Base-by-base conservation (phyloP, 2,797 vertebrate genomes). In the Sarcoramphus papa region DNA sequence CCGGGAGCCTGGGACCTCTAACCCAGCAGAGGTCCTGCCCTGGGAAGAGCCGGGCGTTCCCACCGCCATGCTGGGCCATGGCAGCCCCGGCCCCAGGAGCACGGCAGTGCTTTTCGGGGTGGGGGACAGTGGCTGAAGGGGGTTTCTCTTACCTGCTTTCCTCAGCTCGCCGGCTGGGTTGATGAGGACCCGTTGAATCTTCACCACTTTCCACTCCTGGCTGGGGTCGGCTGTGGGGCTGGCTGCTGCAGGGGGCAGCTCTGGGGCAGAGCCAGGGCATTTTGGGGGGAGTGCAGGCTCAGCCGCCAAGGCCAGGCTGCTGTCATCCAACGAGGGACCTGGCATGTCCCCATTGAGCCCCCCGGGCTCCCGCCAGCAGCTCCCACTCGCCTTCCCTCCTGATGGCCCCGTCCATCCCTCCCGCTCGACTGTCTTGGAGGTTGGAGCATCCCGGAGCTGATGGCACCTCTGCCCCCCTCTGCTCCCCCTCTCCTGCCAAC, bases 71-170 rank as follows among this genome's bases (percentile, higher is more conserved):
- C 33, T 2, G 28, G 28, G 41, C 85, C 74, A 25, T 2, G 3
- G 68, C 62, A 59, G 45, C 40, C 33, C 19, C 4, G 0, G 35
- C 59, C 6, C 59, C 43, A 40, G 45, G 40, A 53, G 17, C 47
- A 60, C 14, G 51, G 43, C 14, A 14, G 53, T 0, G 1, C 10
- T 64, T 81, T 84, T 70, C 2, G 3, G 28, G 28, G 4, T 28
- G 25, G 3, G 6, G 35, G 10, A 22, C 12, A 14, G 31, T 56
- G 54, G 35, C 14, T 48, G 54, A 68, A 75, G 64, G 19, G 28
- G 12, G 2, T 8, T 51, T 60, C 56, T 77, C 98, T 97, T 98
- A 98, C 98, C 97, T 47, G 75, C 50, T 95, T 98, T 98, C 95
- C 95, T 96, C 3, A 72, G 94, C 87, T 95, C 90, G 1, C 47